Conservation (phyloP, 2,888 invertebrate species). For the Sepioteuthis lessoniana region DNA sequence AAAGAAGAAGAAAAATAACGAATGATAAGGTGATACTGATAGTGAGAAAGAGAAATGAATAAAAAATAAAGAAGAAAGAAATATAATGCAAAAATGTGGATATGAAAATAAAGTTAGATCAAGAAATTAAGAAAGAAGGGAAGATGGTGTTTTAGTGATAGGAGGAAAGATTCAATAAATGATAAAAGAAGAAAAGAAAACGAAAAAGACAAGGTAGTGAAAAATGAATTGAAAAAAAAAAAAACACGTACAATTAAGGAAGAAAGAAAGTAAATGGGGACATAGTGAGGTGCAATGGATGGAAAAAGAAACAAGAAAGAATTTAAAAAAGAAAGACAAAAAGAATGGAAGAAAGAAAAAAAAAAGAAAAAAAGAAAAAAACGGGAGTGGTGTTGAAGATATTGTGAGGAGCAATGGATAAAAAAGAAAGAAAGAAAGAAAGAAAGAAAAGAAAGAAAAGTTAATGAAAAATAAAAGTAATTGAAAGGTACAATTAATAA, state of each 20-base stretch:
- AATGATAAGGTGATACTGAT: neutral
- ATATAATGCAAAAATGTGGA: too few species aligned
- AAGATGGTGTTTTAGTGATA: too few species aligned
- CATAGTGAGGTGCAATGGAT: neutral
- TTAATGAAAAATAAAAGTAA: too few species aligned
- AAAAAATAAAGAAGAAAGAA: too few species aligned
- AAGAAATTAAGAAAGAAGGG: too few species aligned
- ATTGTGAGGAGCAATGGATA: neutral
- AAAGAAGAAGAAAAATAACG: neutral
- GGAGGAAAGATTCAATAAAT: too few species aligned
- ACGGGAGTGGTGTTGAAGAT: accelerated
- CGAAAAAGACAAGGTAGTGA: neutral
- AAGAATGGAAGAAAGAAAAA: neutral
- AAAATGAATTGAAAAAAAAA: neutral
- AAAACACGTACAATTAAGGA: neutral
- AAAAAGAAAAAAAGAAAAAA: neutral
- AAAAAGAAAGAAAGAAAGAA: neutral
- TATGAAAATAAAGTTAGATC: too few species aligned
- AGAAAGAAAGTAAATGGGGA: neutral
- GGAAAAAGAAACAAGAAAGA: neutral
- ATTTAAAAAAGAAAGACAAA: too few species aligned
- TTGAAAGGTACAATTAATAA: neutral
- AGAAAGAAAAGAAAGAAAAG: neutral
- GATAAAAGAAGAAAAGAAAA: too few species aligned
- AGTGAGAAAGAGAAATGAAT: too few species aligned